phyloP scores from a whole-genome alignment of 2,113 vertebrate species.

The Barnardius zonarius region DNA sequence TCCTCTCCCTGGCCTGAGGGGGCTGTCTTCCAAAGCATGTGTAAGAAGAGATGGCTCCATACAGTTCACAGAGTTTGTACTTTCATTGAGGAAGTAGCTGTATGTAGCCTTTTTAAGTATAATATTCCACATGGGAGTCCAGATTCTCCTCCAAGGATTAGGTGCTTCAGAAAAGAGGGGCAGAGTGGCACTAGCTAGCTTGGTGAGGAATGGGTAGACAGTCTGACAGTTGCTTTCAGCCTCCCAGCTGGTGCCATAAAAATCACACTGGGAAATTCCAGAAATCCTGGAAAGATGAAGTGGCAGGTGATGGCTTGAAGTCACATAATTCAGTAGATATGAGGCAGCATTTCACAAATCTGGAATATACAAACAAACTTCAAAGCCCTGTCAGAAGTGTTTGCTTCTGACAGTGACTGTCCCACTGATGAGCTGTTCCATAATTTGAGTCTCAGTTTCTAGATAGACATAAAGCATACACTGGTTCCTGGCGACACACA shows the following conservation, averaged over 20 bases:
- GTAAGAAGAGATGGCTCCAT: background rate
- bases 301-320: background rate
- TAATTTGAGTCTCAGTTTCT: background rate
- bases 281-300: background rate
- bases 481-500: background rate
- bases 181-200: background rate
- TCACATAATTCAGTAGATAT: background rate
- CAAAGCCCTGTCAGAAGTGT: background rate
- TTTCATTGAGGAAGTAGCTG: background rate
- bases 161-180: background rate
- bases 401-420: background rate
- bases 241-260: background rate
- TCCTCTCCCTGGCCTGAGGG: accelerated
- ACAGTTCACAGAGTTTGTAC: background rate
- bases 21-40: accelerated
- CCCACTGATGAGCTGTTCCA: background rate
- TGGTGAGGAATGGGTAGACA: background rate
- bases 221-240: accelerated
- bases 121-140: background rate
- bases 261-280: background rate
- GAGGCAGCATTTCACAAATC: background rate
- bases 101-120: background rate
- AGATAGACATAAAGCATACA: background rate
- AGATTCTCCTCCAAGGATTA: background rate
- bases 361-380: background rate